phyloP scores from a whole-genome alignment of 2,113 vertebrate genomes.

The Gambusia holbrooki region DNA sequence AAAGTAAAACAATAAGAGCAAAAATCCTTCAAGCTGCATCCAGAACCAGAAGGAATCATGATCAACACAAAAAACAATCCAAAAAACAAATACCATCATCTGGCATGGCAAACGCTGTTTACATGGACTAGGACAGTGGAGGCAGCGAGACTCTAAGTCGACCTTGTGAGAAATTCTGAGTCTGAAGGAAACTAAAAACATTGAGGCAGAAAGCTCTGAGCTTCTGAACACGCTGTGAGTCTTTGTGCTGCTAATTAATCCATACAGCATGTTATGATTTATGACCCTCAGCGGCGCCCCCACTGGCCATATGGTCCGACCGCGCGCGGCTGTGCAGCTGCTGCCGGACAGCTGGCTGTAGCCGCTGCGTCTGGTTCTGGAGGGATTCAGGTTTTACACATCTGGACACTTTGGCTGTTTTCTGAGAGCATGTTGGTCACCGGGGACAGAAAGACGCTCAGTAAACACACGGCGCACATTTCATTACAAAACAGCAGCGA shows the following conservation, averaged over 20 bases:
- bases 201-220: neutral
- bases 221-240: neutral
- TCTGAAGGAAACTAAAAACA: conserved; percentile 17
- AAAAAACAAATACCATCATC: too few species aligned
- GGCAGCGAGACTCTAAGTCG: too few species aligned
- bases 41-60: too few species aligned
- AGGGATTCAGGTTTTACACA: neutral
- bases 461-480: conserved; percentile 12
- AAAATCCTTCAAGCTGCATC: too few species aligned
- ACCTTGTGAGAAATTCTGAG: neutral
- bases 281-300: neutral
- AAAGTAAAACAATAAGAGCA: too few species aligned
- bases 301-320: conserved; percentile 30
- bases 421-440: conserved; percentile 10
- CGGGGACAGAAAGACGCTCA: conserved; percentile 21
- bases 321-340: neutral
- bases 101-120: too few species aligned
- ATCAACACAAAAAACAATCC: too few species aligned
- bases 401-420: conserved; percentile 13
- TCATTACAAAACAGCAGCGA: conserved; percentile 27
- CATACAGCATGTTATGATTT: conserved; percentile 31
- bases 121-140: too few species aligned
- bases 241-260: conserved; percentile 50
- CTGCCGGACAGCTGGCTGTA: conserved; percentile 35
- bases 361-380: neutral